Base-by-base conservation (phyloP, 2,797 vertebrate genomes). In the Alcedo quadribrachys region DNA sequence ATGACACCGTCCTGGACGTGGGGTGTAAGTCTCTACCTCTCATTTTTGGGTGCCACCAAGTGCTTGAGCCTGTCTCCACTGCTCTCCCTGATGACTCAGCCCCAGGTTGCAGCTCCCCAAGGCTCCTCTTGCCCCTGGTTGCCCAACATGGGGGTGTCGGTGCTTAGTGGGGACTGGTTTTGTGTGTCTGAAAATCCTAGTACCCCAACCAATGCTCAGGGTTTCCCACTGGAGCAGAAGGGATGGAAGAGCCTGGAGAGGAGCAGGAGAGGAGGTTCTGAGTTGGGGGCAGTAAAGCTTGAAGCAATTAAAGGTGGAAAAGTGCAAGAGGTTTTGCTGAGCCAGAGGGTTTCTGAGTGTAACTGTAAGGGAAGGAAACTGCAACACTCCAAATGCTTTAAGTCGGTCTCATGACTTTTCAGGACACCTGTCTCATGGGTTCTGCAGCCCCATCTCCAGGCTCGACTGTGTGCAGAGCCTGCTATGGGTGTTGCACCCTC, bases 1-100 rank as follows among this genome's bases (percentile, higher is more conserved):
- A 97, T 4, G 89, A 92, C 16, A 97, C 99, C 37, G 90, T 20
- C 30, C 97, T 99, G 96, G 97, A 98, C 6, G 98, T 99, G 80
- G 99, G 99, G 88, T 92, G 99, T 99, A 94, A 98, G 98, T 97
- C 65, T 28, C 4, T 10, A 3, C 32, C 10, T 45, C 19, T 66
- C 8, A 24, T 50, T 21, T 50, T 3, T 2, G 54, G 13, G 4
- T 45, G 8, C n/a, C 28, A 1, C 50, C 1, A 0, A 4, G 32
- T 0, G 1, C 53, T 25, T 20, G 0, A 11, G 10, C 46, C 30
- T 4, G 1, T 48, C 54, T 11, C 11, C 12, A 0, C 69, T 0
- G 1, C 15, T 35, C 18, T 30, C 13, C 28, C 5, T 30, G 5
- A 22, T 2, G 5, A 8, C 15, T 46, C 54, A 17, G 65, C 43